Evolutionary conservation across 2,113 vertebrate genomes (phyloP), one percentile per base, ranked within the genome.

Genomic region (Eurystomus gularis): DNA sequence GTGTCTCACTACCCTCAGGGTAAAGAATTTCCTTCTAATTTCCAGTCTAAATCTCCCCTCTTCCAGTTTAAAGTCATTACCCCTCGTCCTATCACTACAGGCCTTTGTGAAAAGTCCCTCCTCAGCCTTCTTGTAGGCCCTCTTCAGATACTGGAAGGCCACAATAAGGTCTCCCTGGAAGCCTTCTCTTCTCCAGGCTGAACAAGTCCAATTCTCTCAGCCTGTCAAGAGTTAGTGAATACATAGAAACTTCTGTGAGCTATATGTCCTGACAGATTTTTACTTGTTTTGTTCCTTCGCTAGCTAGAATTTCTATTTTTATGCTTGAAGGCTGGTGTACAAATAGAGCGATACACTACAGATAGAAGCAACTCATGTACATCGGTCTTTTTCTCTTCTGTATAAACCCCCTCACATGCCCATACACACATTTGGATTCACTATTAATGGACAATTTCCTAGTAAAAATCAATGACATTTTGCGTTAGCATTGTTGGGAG

Each of bases 391-490:
- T 52, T 78, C 28, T 51, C 29, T 42, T 86, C 73, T 82, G 23
- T 52, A 11, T 44, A 31, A 7, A 37, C 3, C 8, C 21, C 17
- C 9, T 0, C 17, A 11, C 3, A 7, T 3, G 8, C 61, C 54
- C 5, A 55, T 11, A 25, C 35, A 19, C 8, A 28, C 20, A 57
- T 79, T 72, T 68, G 29, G 48, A 93, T 79, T 72, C 37, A 26
- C 40, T 94, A 62, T 55, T 69, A 95, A 82, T 24, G 66, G 37
- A 71, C 24, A 25, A 60, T 54, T 85, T 72, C 61, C 44, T 40
- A 40, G 40, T 37, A 82, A 84, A 91, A 91, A 93, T 93, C 66
- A 69, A 65, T 69, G 3, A 44, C 21, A 52, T 65, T 87, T 82
- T 89, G 65, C 65, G 87, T 46, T 65, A 55, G 61, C 21, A 37